phyloP scores from a whole-genome alignment of 2,888 invertebrate genomes.

The Epicampocera succincta region DNA sequence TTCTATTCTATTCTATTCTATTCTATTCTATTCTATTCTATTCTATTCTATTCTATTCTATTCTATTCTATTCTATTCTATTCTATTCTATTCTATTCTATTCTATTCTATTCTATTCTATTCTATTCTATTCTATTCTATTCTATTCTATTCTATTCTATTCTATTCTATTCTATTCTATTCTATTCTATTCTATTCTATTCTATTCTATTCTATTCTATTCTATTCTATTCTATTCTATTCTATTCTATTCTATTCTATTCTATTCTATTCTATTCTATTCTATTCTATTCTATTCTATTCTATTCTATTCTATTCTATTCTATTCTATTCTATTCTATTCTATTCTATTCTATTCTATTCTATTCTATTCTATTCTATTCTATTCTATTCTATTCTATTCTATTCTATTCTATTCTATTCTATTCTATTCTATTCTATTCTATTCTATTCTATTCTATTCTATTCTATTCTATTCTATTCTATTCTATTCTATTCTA shows the following conservation, averaged over 20 bases:
- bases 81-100: constrained; percentile 51
- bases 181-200: constrained; percentile 58
- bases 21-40: constrained; percentile 54
- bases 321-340: constrained; percentile 53
- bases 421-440: constrained; percentile 38
- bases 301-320: constrained; percentile 51
- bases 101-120: constrained; percentile 52
- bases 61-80: constrained; percentile 51
- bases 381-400: constrained; percentile 44
- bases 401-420: constrained; percentile 41
- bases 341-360: constrained; percentile 50
- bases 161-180: constrained; percentile 57
- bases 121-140: constrained; percentile 56
- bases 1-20: constrained; percentile 53
- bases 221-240: constrained; percentile 47
- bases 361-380: constrained; percentile 42
- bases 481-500: constrained; percentile 37
- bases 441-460: constrained; percentile 46
- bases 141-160: constrained; percentile 58
- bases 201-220: constrained; percentile 53
- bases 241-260: constrained; percentile 47
- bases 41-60: constrained; percentile 52
- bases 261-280: constrained; percentile 46
- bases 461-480: constrained; percentile 41
- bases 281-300: constrained; percentile 50